Base-by-base conservation (phyloP, 2,113 vertebrate species). In the Pyxicephalus adspersus region DNA sequence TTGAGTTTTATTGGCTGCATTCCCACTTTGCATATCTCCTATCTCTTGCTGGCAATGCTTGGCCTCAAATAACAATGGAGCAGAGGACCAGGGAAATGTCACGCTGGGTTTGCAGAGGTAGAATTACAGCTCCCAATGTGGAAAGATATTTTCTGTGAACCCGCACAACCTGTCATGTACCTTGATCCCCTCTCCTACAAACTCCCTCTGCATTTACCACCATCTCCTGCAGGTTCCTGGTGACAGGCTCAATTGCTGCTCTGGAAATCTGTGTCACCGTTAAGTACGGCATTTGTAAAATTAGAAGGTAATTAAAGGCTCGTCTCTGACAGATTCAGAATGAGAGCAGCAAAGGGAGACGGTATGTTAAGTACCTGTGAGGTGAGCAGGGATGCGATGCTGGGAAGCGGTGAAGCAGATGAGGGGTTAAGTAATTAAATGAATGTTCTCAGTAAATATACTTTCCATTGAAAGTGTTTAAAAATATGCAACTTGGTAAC, bases 291-390 rank as follows among this genome's bases (percentile, higher is more conserved):
- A 50, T 74, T 73, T 74, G 68, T 81, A 74, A 73, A 81, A 81
- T 81, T 74, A 81, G 79, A 81, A 64, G 70, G 68, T 81, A 81
- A 81, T 81, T 74, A 65, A 50, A 74, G 68, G 52, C 61, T 65
- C 74, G 60, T 52, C 45, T 45, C 20, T 65, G 70, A 81, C 70
- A 65, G 68, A 50, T 57, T 50, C 60, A 58, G 57, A 65, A 74
- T 74, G 20, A 64, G 31, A 17, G 28, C 28, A 19, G 70, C 68
- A 25, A 70, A 22, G 29, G 70, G 50, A 57, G n/a, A 28, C 28
- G 57, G 8, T 54, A 72, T 31, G 78, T 64, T 63, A 72, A 64
- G 34, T 64, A 73, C 58, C 26, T 73, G 70, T 11, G n/a, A 72
- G 51, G 55, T 20, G 51, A 72, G 28, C 45, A 50, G 20, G 6